Percentiles rank a stretch among this genome's conserved stretches.
phyloP scores from a whole-genome alignment of 2,888 invertebrate species.

The Celastrina argiolus region DNA sequence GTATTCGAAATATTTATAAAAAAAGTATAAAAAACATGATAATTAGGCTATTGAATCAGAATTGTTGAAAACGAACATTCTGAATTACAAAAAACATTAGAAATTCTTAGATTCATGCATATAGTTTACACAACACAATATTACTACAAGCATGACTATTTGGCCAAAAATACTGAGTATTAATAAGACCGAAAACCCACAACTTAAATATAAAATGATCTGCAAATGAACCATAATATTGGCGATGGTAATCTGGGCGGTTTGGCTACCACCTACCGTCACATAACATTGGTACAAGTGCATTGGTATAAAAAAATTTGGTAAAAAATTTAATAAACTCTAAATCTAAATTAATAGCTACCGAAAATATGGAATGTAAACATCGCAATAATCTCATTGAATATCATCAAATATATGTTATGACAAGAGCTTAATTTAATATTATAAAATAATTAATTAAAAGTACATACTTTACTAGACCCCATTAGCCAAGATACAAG shows the following conservation, averaged over 20 bases:
- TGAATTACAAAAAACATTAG: constrained; percentile 23
- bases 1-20: neutral
- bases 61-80: neutral
- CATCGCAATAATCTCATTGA: constrained; percentile 62
- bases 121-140: constrained; percentile 23
- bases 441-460: constrained; percentile 35
- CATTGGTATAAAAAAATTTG: constrained; percentile 76
- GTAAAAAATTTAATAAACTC: constrained; percentile 65
- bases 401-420: constrained; percentile 38
- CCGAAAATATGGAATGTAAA: constrained; percentile 59
- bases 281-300: constrained; percentile 59
- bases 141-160: constrained; percentile 35
- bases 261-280: constrained; percentile 42
- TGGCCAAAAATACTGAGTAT: constrained; percentile 45
- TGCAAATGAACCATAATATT: neutral
- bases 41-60: neutral
- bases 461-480: constrained; percentile 30
- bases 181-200: constrained; percentile 34
- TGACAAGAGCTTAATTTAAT: constrained; percentile 42
- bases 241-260: neutral
- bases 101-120: constrained; percentile 19
- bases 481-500: neutral
- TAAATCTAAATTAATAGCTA: constrained; percentile 61
- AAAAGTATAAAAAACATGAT: neutral
- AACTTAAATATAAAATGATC: constrained; percentile 30